Base-by-base conservation (phyloP, 2,797 vertebrate species). In the Eospalax fontanierii region DNA sequence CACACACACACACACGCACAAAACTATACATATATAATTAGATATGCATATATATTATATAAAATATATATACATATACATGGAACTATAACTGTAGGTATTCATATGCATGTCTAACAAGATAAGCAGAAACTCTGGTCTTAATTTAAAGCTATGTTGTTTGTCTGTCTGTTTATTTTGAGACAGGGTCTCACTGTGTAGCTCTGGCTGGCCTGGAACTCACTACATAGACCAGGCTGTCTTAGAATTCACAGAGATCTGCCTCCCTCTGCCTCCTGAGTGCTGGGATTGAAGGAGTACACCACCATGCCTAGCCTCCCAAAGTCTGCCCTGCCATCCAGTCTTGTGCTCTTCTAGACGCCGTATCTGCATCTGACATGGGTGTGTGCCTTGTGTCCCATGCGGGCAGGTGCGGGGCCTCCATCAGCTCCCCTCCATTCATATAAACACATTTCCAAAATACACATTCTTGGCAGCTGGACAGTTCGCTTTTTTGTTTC, bases 361-460 rank as follows among this genome's bases (percentile, higher is more conserved):
- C 70, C 10, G 4, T 5, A n/a, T 80, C 54, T 82, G 43, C 83
- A 59, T 35, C 70, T 73, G 2, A 0, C 4, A 43, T 26, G 33
- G 57, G n/a, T 74, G 2, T 11, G 3, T 0, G 4, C 26, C 22
- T 61, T 6, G 0, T 19, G 61, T 38, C 81, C 38, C 7, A 6
- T 12, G 3, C 63, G 61, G 73, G 21, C 82, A 63, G 74, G 30
- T 1, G 4, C 57, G 26, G 14, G 35, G 74, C 4, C 28, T 57
- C 40, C 87, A n/a, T 15, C 7, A 10, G 33, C 85, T 14, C 0
- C 68, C n/a, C 38, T 54, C n/a, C 38, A 46, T 57, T 68, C 82
- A 4, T 2, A 3, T 33, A 19, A 11, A 16, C 8, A 14, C 46
- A 38, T 30, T 71, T 15, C 50, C 59, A 63, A 65, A 70, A 65